These are phyloP conservation scores for Pediacus dermestoides DNA, from an alignment of 2,888 invertebrate genomes.

Conservation along the genomic window DNA sequence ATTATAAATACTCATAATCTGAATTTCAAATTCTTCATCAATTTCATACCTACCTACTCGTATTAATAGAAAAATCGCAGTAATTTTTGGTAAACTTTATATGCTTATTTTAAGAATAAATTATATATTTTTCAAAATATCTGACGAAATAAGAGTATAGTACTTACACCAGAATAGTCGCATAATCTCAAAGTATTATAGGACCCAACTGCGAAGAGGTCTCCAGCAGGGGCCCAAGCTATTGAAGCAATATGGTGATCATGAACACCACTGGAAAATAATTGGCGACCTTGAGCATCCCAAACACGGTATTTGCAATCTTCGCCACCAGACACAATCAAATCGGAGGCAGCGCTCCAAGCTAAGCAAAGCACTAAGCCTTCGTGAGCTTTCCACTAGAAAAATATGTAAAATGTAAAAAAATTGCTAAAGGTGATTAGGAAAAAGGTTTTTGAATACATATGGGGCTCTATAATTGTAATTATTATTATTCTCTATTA, in stretches of 20 bases:
- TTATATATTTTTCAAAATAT: neutral
- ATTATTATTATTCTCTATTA: too few species aligned
- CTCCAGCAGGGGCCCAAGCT: slow-evolving; percentile 89
- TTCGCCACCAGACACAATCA: slow-evolving; percentile 94
- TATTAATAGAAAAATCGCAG: too few species aligned
- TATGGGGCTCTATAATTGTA: too few species aligned
- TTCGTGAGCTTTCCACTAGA: slow-evolving; percentile 95
- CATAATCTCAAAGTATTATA: slow-evolving; percentile 91
- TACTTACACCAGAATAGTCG: slow-evolving; percentile 84
- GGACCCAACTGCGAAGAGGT: slow-evolving; percentile 87
- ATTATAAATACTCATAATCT: slow-evolving; percentile 1
- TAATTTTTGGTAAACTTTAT: neutral
- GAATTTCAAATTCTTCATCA: neutral
- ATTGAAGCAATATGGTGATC: slow-evolving; percentile 90
- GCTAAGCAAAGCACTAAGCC: slow-evolving; percentile 85
- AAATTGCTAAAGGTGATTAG: too few species aligned
- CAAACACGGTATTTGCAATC: slow-evolving; percentile 83
- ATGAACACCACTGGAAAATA: slow-evolving; percentile 81
- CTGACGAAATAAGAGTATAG: neutral
- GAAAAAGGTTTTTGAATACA: too few species aligned
- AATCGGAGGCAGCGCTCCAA: slow-evolving; percentile 91
- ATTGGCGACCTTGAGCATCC: slow-evolving; percentile 85
- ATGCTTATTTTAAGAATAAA: neutral
- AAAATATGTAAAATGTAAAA: slow-evolving; percentile 26
- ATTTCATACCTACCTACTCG: too few species aligned